Conservation (phyloP, 2,797 vertebrate species). For the Hypotaenidia philippensis region DNA sequence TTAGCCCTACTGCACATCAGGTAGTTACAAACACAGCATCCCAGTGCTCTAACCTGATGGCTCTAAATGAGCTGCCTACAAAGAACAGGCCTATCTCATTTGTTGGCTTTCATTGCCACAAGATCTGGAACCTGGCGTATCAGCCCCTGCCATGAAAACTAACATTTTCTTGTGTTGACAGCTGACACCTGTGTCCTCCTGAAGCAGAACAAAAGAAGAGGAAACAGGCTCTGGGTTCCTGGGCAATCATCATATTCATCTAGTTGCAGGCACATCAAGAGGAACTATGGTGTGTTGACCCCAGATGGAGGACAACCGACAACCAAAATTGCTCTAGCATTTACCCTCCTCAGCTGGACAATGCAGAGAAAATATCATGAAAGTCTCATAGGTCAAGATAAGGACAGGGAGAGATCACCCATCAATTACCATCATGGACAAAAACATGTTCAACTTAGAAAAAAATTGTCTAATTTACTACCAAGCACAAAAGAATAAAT, state of each 20-base stretch:
- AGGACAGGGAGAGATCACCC: too few relatives aligned
- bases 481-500: too few relatives aligned
- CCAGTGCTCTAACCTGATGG: neutral
- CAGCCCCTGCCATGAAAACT: neutral
- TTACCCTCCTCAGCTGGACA: too few relatives aligned
- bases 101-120: neutral
- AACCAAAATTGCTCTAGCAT: too few relatives aligned
- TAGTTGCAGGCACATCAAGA: neutral
- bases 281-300: neutral
- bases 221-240: neutral
- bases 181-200: neutral
- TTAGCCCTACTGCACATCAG: neutral
- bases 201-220: neutral
- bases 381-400: too few relatives aligned
- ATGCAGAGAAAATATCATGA: too few relatives aligned
- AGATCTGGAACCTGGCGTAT: neutral
- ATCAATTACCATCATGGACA: too few relatives aligned
- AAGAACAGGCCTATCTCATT: neutral
- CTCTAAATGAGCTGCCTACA: neutral
- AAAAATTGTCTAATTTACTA: too few relatives aligned
- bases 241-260: neutral
- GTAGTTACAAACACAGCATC: rapidly evolving
- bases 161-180: neutral
- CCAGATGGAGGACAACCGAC: too few relatives aligned
- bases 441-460: too few relatives aligned